Percentiles rank a stretch among this genome's conserved stretches.
Evolutionary conservation across 2,113 vertebrate species (phyloP).

Genomic region (Isichthys henryi): DNA sequence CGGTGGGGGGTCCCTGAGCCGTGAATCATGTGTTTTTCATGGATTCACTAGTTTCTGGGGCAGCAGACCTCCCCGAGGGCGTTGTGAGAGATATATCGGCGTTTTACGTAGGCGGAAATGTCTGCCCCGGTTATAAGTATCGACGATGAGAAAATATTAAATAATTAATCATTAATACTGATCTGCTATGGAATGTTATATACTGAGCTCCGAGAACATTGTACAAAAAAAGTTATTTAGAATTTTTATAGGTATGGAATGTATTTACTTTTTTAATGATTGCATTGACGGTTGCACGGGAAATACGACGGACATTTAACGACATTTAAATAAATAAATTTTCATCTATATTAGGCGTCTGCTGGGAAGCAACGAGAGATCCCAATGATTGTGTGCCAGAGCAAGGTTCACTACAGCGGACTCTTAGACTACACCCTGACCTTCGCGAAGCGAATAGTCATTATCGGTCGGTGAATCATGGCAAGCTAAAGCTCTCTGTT

Average conservation of each 20-base stretch:
- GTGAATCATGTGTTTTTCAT: constrained; percentile 25
- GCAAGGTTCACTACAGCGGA: background rate
- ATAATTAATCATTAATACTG: background rate
- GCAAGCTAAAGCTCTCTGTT: constrained; percentile 27
- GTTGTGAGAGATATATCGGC: background rate
- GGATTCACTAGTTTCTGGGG: constrained; percentile 30
- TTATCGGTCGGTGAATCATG: constrained; percentile 38
- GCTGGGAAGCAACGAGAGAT: background rate
- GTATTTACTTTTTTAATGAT: background rate
- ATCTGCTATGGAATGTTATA: background rate
- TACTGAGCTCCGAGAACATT: background rate
- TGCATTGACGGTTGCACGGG: background rate
- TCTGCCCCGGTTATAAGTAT: background rate
- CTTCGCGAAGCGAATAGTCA: background rate
- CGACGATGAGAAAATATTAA: background rate
- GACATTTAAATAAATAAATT: background rate
- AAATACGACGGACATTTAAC: background rate
- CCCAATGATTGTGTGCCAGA: background rate
- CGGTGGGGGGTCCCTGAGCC: constrained; percentile 30
- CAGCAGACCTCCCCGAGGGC: background rate
- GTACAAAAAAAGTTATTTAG: background rate
- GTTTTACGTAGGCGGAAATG: background rate
- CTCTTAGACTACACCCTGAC: background rate
- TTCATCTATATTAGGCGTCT: background rate
- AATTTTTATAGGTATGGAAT: background rate